Conservation (phyloP, 1,140 invertebrate genomes). For the Maniola jurtina region DNA sequence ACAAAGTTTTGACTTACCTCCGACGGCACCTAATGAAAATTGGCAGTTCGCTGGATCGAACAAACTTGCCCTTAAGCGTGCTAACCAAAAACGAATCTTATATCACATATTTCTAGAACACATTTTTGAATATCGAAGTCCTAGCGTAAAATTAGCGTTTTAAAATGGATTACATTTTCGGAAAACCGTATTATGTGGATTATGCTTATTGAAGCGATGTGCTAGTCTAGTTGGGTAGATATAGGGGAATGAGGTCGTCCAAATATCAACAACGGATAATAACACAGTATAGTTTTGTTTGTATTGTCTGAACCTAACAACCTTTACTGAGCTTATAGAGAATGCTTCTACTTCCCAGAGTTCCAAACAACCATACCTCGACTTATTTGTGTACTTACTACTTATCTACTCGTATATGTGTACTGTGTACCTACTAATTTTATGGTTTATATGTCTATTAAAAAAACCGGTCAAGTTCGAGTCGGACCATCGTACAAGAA, state of each 20-base stretch:
- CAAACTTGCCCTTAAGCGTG: constrained; percentile 39
- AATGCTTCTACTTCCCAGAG: background rate
- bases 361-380: too few relatives aligned
- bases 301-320: background rate
- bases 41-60: constrained; percentile 68
- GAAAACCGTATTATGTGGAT: constrained; percentile 22
- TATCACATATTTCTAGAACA: background rate
- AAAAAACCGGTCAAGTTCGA: too few relatives aligned
- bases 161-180: constrained; percentile 33
- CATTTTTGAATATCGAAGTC: constrained; percentile 8
- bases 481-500: too few relatives aligned
- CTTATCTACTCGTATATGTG: too few relatives aligned
- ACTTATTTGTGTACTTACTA: too few relatives aligned
- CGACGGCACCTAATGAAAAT: constrained; percentile 69
- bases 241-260: background rate
- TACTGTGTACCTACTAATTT: too few relatives aligned
- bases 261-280: background rate
- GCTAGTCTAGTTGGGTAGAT: constrained; percentile 9
- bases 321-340: too few relatives aligned
- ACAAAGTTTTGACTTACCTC: constrained; percentile 62
- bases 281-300: background rate
- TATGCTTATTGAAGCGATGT: constrained; percentile 26
- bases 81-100: constrained; percentile 36
- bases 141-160: constrained; percentile 29
- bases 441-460: too few relatives aligned